These are phyloP conservation scores for Epicauta chinensis DNA, from an alignment of 1,140 invertebrate genomes.

Conservation along the genomic window DNA sequence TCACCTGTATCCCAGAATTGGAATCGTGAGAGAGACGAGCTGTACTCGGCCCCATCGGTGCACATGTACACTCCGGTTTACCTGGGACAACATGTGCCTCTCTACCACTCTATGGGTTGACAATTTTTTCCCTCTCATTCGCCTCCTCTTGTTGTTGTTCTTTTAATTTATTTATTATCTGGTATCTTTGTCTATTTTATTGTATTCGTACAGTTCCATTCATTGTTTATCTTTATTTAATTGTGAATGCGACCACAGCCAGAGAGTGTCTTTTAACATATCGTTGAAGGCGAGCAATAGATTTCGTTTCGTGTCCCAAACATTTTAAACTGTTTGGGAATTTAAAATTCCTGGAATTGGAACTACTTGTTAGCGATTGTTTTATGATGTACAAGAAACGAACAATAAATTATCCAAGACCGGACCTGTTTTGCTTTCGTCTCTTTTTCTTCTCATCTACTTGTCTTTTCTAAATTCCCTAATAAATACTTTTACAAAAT, in stretches of 20 bases:
- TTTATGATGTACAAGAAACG: constrained; percentile 29
- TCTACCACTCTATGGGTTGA: no score
- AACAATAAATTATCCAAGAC: constrained; percentile 23
- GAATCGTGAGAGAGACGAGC: constrained; percentile 28
- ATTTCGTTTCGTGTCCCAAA: constrained; percentile 40
- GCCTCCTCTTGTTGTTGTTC: no score
- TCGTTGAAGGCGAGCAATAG: constrained; percentile 35
- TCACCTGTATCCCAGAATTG: constrained; percentile 29
- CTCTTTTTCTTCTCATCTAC: not conserved
- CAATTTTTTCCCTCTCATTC: not conserved
- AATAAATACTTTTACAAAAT: not conserved
- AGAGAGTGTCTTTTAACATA: constrained; percentile 27
- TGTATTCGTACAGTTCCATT: no score
- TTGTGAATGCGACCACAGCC: no score
- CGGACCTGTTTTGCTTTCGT: not conserved
- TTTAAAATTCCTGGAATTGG: constrained; percentile 40
- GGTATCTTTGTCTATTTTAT: no score
- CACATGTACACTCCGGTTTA: constrained; percentile 16
- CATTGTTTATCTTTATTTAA: no score
- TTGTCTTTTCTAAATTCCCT: not conserved
- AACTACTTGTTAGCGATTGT: constrained; percentile 41
- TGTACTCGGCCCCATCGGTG: not conserved
- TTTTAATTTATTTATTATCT: no score
- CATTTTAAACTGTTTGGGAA: constrained; percentile 41
- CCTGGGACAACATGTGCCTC: not conserved